A percentile compares a stretch with the other conserved stretches of the same genome.
phyloP scores from a whole-genome alignment of 2,113 vertebrate genomes.

The Burhinus bistriatus region DNA sequence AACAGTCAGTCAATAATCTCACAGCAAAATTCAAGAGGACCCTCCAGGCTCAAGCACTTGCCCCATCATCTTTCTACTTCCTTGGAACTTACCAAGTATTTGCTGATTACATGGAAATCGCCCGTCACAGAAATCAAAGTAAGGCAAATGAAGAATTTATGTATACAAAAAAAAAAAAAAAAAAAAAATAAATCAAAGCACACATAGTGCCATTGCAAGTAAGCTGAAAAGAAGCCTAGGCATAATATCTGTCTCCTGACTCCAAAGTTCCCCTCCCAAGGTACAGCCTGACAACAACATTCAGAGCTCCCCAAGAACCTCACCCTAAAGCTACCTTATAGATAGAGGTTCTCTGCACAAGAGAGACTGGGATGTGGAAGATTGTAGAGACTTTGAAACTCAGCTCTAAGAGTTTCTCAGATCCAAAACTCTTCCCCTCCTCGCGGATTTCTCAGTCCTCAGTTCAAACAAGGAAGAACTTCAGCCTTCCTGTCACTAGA shows the following conservation, averaged over 20 bases:
- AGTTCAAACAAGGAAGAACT: background rate
- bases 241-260: background rate
- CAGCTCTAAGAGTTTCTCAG: background rate
- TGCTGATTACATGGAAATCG: background rate
- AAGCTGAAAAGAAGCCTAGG: background rate
- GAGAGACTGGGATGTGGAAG: background rate
- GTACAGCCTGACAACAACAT: background rate
- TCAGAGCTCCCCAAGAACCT: background rate
- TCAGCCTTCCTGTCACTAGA: background rate
- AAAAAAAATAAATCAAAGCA: background rate
- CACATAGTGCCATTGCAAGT: background rate
- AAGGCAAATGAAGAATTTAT: background rate
- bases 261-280: background rate
- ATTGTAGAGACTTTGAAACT: background rate
- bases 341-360: background rate
- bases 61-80: background rate
- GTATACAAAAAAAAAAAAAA: background rate
- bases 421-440: background rate
- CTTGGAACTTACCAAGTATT: background rate
- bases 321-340: background rate
- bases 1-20: background rate
- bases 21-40: background rate
- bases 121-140: background rate
- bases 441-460: background rate
- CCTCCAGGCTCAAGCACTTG: background rate